A percentile compares a stretch with the other conserved stretches of the same genome.
Evolutionary conservation across 2,888 invertebrate genomes (phyloP).

Genomic region (Andricus quercusramuli): DNA sequence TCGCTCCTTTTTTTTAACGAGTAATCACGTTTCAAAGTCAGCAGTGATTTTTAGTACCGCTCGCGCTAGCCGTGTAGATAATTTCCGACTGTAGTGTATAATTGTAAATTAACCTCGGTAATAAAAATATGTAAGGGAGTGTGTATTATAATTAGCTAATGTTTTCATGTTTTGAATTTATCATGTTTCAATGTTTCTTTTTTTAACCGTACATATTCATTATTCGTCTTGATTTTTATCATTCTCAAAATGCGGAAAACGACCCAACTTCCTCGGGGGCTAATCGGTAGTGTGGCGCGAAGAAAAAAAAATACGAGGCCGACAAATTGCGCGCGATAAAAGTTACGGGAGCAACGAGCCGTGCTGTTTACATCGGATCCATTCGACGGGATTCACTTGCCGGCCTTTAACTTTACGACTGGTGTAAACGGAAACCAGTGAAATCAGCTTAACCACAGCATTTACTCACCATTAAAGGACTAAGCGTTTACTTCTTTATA

Average conservation of each 20-base stretch:
- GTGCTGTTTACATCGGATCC: slow-evolving; percentile 26
- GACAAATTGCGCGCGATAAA: slow-evolving; percentile 31
- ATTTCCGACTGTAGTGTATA: too few relatives aligned
- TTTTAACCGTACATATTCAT: not conserved
- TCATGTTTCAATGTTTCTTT: too few relatives aligned
- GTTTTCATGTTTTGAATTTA: too few relatives aligned
- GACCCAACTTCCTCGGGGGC: not conserved
- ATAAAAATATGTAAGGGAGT: too few relatives aligned
- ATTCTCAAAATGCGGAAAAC: slow-evolving; percentile 17
- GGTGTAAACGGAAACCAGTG: slow-evolving; percentile 40
- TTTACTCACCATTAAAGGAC: slow-evolving; percentile 38
- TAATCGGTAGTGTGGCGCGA: not conserved
- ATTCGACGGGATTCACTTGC: slow-evolving; percentile 35
- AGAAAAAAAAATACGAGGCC: not conserved
- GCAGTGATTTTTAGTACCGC: too few relatives aligned
- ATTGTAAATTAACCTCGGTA: not conserved
- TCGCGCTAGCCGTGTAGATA: too few relatives aligned
- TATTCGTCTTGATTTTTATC: not conserved
- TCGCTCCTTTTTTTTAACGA: too few relatives aligned
- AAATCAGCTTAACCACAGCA: slow-evolving; percentile 40
- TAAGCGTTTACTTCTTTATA: slow-evolving; percentile 40
- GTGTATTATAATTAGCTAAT: too few relatives aligned
- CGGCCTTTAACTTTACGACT: slow-evolving; percentile 37
- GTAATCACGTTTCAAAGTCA: too few relatives aligned
- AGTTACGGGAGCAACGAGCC: slow-evolving; percentile 36